These are phyloP conservation scores for Cydia amplana DNA, from an alignment of 1,140 invertebrate species.

Conservation along the genomic window DNA sequence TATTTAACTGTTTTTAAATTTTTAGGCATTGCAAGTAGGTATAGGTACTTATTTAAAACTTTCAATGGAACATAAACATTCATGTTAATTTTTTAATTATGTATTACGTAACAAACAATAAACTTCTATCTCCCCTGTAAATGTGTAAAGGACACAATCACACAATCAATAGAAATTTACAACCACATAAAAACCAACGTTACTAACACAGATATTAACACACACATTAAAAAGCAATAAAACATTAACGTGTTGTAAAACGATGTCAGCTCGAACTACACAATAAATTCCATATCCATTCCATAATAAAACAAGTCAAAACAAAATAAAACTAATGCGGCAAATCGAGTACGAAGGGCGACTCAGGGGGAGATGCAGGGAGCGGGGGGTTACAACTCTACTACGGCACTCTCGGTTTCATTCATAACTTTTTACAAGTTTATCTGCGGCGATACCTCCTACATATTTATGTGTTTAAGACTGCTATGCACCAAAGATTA, in stretches of 20 bases:
- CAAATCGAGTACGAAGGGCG: conserved; percentile 49
- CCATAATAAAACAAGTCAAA: conserved; percentile 63
- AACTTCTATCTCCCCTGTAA: not conserved
- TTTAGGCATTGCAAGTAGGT: too few relatives aligned
- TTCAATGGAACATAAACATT: too few relatives aligned
- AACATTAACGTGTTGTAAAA: not conserved
- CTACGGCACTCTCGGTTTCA: conserved; percentile 78
- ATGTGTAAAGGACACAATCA: not conserved
- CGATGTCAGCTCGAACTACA: conserved; percentile 30
- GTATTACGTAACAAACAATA: too few relatives aligned
- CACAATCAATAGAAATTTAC: not conserved
- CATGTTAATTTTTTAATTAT: too few relatives aligned
- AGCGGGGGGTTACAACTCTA: conserved; percentile 68
- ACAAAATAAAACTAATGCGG: conserved; percentile 76
- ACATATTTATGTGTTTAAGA: conserved; percentile 79
- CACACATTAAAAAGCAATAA: not conserved
- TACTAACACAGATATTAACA: not conserved
- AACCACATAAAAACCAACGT: not conserved
- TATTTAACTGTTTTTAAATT: too few relatives aligned
- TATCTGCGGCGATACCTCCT: conserved; percentile 77
- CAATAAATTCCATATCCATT: conserved; percentile 43
- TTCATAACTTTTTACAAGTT: conserved; percentile 80
- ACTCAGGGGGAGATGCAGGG: conserved; percentile 38
- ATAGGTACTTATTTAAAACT: too few relatives aligned
- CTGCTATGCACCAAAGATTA: conserved; percentile 63